A percentile compares a stretch with the other conserved stretches of the same genome.
These are phyloP conservation scores for Chloroceryle amazona DNA, from an alignment of 2,797 vertebrate species.

Conservation along the genomic window DNA sequence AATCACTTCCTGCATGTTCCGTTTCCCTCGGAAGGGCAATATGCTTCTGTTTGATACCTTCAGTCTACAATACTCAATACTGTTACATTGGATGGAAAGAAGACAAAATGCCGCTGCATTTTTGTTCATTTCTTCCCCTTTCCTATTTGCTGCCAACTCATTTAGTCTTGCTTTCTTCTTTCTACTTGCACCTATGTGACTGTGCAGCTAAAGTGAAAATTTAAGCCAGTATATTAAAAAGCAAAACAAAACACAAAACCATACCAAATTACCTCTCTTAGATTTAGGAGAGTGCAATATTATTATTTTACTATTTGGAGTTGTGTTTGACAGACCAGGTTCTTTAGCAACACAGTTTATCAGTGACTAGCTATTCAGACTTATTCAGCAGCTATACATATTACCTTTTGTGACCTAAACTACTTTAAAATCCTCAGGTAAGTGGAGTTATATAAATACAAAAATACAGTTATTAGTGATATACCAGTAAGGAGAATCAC, in stretches of 20 bases:
- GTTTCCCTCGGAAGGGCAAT: neutral
- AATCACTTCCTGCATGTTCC: neutral
- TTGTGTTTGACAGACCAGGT: neutral
- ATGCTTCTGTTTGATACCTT: neutral
- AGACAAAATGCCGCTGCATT: accelerated
- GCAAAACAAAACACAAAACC: neutral
- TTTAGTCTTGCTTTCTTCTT: neutral
- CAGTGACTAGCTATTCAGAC: too few relatives aligned
- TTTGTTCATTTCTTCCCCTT: neutral
- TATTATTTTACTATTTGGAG: neutral
- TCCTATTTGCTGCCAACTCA: neutral
- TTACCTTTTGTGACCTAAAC: neutral
- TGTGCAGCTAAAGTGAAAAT: neutral
- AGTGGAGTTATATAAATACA: accelerated
- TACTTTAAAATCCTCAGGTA: neutral
- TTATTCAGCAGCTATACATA: neutral
- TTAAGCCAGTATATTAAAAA: neutral
- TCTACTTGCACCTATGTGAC: neutral
- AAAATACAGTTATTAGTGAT: neutral
- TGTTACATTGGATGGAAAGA: neutral
- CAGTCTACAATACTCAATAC: neutral
- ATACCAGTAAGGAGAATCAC: neutral
- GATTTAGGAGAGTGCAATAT: neutral
- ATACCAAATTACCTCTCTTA: neutral
- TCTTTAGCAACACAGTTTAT: neutral